Evolutionary conservation across 2,888 invertebrate species (phyloP).

Genomic region (Drosophila mayaguana): DNA sequence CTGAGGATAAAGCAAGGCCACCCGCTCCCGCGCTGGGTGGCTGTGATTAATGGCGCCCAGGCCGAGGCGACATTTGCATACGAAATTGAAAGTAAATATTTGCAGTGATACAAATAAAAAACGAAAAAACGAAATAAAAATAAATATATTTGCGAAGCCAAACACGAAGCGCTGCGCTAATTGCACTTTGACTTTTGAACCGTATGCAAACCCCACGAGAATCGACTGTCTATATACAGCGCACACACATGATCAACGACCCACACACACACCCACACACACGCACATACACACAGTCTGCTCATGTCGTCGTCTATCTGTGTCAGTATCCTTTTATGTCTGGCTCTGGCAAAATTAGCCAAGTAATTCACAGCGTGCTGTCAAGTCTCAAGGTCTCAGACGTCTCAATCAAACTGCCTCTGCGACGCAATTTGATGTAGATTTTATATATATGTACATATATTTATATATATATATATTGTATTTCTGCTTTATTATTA

Average conservation of each 20-base stretch:
- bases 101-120: conserved; percentile 61
- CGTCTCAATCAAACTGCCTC: conserved; percentile 23
- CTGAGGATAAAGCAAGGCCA: conserved; percentile 46
- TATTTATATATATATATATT: not conserved
- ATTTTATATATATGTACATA: not conserved
- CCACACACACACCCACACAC: conserved; percentile 10
- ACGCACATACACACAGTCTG: conserved; percentile 10
- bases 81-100: conserved; percentile 81
- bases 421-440: conserved; percentile 43
- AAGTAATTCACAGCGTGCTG: conserved; percentile 56
- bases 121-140: conserved; percentile 9
- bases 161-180: conserved; percentile 54
- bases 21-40: not conserved
- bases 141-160: conserved; percentile 1
- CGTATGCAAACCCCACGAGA: conserved; percentile 32
- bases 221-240: conserved; percentile 13
- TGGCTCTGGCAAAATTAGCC: conserved; percentile 61
- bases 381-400: conserved; percentile 48
- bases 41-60: conserved; percentile 57
- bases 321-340: conserved; percentile 29
- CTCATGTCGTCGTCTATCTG: conserved; percentile 13
- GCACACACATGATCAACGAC: conserved; percentile 27
- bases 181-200: conserved; percentile 77
- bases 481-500: conserved; percentile 1
- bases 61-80: conserved; percentile 74